Percentiles rank a stretch among this genome's conserved stretches.
Conservation (phyloP, 2,888 invertebrate species). For the Argyresthia goedartella region DNA sequence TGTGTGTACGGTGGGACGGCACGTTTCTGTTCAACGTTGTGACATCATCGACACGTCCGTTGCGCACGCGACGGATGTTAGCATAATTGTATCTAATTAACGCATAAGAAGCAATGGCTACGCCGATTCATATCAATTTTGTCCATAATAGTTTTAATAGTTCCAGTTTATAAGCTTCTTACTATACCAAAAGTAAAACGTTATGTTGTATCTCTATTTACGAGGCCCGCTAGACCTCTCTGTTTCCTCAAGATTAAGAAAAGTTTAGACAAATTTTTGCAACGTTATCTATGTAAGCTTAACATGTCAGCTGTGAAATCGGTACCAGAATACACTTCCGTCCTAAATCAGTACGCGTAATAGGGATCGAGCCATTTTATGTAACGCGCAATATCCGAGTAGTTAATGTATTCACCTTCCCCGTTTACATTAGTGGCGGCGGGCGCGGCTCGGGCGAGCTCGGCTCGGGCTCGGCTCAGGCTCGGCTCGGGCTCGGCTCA, state of each 20-base stretch:
- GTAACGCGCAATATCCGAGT: constrained; percentile 66
- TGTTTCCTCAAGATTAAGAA: constrained; percentile 41
- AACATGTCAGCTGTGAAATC: constrained; percentile 67
- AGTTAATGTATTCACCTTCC: constrained; percentile 62
- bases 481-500: no score
- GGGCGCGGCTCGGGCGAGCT: constrained; percentile 10
- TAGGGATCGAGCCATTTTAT: constrained; percentile 71
- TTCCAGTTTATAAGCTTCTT: constrained; percentile 66
- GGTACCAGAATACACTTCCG: constrained; percentile 70
- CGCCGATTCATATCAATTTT: constrained; percentile 69
- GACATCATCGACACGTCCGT: constrained; percentile 44
- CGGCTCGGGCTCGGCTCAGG: no score
- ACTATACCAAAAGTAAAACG: constrained; percentile 51
- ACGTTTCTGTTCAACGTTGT: no score
- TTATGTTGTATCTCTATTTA: constrained; percentile 38
- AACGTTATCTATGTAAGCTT: constrained; percentile 65
- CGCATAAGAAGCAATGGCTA: constrained; percentile 63
- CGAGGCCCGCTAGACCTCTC: constrained; percentile 40
- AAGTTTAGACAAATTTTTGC: constrained; percentile 60
- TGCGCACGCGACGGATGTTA: constrained; percentile 39
- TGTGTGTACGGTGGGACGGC: no score
- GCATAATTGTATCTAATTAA: constrained; percentile 58
- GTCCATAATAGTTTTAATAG: constrained; percentile 66
- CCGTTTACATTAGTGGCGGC: constrained; percentile 50
- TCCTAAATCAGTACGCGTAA: constrained; percentile 70